A percentile compares a stretch with the other conserved stretches of the same genome.
Conservation (phyloP, 2,113 vertebrate species). For the Lichenostomus cassidix region DNA sequence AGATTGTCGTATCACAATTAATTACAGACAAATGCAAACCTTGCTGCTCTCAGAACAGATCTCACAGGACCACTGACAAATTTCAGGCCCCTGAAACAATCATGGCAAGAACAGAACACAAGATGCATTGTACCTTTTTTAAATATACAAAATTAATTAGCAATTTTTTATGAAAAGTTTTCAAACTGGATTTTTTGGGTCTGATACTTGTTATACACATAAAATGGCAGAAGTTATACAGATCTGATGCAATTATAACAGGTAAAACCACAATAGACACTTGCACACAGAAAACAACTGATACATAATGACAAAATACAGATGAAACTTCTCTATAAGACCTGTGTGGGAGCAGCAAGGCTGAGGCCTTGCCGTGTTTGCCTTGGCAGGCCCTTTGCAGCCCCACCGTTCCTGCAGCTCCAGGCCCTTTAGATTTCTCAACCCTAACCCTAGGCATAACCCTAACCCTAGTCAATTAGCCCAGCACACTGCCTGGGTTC, state of each 20-base stretch:
- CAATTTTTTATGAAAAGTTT: neutral
- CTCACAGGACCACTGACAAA: neutral
- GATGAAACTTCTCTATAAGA: rapidly evolving
- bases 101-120: neutral
- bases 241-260: neutral
- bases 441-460: no score
- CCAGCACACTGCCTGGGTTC: no score
- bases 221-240: neutral
- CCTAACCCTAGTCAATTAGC: no score
- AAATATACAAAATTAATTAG: neutral
- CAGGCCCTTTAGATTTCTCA: no score
- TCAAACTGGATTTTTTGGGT: neutral
- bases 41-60: neutral
- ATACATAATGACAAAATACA: neutral
- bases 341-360: neutral
- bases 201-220: neutral
- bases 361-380: no score
- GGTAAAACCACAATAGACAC: neutral
- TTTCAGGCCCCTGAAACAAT: neutral
- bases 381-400: no score
- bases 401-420: no score
- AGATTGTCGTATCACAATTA: neutral
- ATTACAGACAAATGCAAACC: neutral
- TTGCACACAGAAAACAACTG: neutral
- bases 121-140: neutral